Conservation (phyloP, 35 echinoderm and acorn worm species). For the Diadema setosum region DNA sequence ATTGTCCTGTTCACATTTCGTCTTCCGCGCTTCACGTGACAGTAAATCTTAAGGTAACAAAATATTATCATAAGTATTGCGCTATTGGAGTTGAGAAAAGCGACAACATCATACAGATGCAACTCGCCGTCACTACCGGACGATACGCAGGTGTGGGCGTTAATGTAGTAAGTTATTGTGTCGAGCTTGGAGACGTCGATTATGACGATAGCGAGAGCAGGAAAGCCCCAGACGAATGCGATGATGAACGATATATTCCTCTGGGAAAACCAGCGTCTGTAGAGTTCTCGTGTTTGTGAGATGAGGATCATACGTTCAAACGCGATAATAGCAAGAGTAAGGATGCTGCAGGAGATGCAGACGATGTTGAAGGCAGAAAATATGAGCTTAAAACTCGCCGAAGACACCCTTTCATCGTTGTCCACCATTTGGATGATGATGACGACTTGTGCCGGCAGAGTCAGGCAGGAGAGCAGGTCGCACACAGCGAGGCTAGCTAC, state of each 20-base stretch:
- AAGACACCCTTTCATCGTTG: background rate
- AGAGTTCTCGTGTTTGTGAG: background rate
- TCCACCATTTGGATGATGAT: background rate
- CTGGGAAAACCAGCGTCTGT: background rate
- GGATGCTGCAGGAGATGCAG: conserved; percentile 3
- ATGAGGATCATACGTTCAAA: background rate
- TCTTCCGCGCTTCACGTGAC: background rate
- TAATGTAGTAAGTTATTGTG: background rate
- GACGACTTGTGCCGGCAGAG: background rate
- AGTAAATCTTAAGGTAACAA: background rate
- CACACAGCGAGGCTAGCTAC: background rate
- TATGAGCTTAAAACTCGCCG: background rate
- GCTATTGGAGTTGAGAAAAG: background rate
- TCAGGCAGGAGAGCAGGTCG: background rate
- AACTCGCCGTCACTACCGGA: background rate
- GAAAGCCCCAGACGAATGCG: background rate
- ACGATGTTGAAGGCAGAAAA: background rate
- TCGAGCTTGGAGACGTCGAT: background rate
- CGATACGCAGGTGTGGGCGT: background rate
- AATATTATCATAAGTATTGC: background rate
- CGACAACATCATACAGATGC: background rate
- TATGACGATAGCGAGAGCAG: background rate
- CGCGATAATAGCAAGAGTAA: background rate
- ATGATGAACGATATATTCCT: background rate
- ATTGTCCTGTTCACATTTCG: too few relatives aligned